Evolutionary conservation across 2,797 vertebrate genomes (phyloP).

Genomic region (Anguilla pacifica): DNA sequence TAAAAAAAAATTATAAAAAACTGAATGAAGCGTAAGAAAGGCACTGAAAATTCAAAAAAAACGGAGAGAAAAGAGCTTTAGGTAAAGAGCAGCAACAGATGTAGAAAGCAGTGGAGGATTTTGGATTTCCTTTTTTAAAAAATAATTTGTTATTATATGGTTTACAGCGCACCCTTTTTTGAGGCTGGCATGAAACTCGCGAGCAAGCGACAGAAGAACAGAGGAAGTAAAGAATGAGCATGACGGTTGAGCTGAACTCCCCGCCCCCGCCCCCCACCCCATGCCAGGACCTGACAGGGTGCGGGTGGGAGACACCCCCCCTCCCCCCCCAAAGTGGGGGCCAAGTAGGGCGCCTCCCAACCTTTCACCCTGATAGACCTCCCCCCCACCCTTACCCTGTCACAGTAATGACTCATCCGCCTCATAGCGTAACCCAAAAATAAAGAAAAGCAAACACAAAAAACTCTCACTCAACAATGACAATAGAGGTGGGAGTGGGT

Average conservation of each 20-base stretch:
- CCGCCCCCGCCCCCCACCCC: too few species aligned
- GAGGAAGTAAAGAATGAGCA: neutral
- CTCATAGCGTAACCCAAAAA: constrained; percentile 43
- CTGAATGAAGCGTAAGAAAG: constrained; percentile 36
- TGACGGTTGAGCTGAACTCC: neutral
- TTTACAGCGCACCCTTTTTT: neutral
- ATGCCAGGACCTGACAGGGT: neutral
- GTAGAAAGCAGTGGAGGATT: constrained; percentile 39
- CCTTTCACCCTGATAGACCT: neutral
- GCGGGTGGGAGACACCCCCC: neutral
- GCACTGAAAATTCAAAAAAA: constrained; percentile 26
- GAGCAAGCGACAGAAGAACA: constrained; percentile 32
- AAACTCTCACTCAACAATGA: constrained; percentile 7
- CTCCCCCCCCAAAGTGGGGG: neutral
- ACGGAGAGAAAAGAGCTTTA: constrained; percentile 36
- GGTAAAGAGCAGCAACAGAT: neutral
- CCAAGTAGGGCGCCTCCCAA: neutral
- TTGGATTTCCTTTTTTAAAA: neutral
- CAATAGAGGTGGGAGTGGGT: constrained; percentile 20
- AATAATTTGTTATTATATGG: too few species aligned
- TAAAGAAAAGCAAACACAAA: neutral
- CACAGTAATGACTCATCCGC: neutral
- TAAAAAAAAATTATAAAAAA: constrained; percentile 19
- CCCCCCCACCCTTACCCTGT: neutral
- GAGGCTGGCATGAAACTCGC: constrained; percentile 27